These are phyloP conservation scores for Hemibagrus guttatus DNA, from an alignment of 2,797 vertebrate species.

Conservation along the genomic window DNA sequence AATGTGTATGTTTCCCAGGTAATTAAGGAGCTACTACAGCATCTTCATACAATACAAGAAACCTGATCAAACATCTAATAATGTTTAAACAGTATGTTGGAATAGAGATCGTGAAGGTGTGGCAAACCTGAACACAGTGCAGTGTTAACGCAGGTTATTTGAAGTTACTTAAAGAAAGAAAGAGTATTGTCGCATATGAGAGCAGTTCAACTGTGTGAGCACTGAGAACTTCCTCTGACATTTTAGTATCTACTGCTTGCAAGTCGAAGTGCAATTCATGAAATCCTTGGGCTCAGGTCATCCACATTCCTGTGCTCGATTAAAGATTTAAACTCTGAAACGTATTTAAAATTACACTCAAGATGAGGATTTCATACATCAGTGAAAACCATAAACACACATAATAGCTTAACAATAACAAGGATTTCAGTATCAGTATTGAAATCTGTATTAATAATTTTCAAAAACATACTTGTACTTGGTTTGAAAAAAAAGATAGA, in stretches of 20 bases:
- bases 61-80: background rate
- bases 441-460: background rate
- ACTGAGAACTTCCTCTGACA: background rate
- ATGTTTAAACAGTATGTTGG: background rate
- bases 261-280: background rate
- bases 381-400: background rate
- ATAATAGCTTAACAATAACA: background rate
- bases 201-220: background rate
- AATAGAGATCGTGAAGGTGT: background rate
- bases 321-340: background rate
- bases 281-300: no score
- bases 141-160: background rate
- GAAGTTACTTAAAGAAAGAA: background rate
- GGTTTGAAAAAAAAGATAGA: background rate
- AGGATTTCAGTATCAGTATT: background rate
- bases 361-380: background rate
- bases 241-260: background rate
- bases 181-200: background rate
- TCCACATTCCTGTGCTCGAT: background rate
- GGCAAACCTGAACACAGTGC: background rate
- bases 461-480: background rate
- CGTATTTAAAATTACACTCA: background rate
- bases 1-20: background rate
- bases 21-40: background rate
- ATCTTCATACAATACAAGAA: background rate